A percentile compares a stretch with the other conserved stretches of the same genome.
Evolutionary conservation across 2,888 invertebrate species (phyloP).

Genomic region (Trypoxylon attenuatum): DNA sequence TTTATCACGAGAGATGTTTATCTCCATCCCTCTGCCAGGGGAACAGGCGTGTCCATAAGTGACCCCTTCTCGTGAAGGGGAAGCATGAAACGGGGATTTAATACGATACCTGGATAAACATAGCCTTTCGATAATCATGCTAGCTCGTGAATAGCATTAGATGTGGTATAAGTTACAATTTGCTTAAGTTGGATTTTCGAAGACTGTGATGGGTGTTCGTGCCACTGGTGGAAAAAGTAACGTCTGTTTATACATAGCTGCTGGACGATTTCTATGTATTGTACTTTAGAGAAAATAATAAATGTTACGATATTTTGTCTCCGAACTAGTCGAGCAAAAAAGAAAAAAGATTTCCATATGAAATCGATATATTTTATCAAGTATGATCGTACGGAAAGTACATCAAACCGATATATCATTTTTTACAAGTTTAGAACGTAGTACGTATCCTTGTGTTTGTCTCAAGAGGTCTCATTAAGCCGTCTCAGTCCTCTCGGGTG

Average conservation of each 20-base stretch:
- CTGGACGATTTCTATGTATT: no score
- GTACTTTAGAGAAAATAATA: no score
- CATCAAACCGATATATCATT: no score
- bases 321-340: no score
- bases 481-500: conserved; percentile 29
- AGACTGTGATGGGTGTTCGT: no score
- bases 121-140: conserved; percentile 59
- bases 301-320: no score
- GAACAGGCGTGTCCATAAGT: conserved; percentile 16
- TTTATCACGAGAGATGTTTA: conserved; percentile 63
- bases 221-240: no score
- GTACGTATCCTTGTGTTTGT: conserved; percentile 12
- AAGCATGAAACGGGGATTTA: conserved; percentile 54
- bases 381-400: no score
- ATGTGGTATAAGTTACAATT: conserved; percentile 16
- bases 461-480: conserved; percentile 37
- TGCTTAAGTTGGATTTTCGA: no score
- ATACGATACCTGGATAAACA: conserved; percentile 51
- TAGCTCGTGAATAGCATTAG: conserved; percentile 55
- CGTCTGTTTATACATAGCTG: no score
- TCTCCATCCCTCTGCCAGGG: conserved; percentile 45
- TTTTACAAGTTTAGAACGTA: neutral
- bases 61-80: conserved; percentile 28
- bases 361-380: no score
- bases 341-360: no score